Evolutionary conservation across 2,888 invertebrate species (phyloP).

Genomic region (Copidosoma aretas): DNA sequence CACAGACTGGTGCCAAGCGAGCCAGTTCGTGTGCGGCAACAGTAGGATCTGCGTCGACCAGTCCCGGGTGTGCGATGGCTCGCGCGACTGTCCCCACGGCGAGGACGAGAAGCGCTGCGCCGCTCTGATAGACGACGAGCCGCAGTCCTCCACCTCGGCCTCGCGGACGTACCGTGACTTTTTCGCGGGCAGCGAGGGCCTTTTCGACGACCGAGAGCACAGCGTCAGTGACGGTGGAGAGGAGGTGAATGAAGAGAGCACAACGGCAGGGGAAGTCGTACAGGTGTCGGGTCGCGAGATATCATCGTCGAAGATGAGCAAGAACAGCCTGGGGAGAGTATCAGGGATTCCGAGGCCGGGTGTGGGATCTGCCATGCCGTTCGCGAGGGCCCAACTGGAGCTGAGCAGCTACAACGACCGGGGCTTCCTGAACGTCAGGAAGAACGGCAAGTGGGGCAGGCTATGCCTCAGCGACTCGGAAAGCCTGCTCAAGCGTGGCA

Average conservation of each 20-base stretch:
- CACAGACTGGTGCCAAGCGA: constrained; percentile 77
- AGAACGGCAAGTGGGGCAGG: constrained; percentile 80
- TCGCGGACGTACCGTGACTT: constrained; percentile 13
- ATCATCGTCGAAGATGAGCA: constrained; percentile 42
- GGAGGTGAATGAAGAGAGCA: constrained; percentile 16
- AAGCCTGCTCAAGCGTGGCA: constrained; percentile 67
- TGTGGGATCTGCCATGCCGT: constrained; percentile 39
- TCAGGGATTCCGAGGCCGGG: constrained; percentile 43
- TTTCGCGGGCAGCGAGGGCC: constrained; percentile 10
- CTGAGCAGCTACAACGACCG: constrained; percentile 55
- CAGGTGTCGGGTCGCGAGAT: constrained; percentile 50
- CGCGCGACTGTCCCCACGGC: constrained; percentile 74
- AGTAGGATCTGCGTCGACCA: constrained; percentile 74
- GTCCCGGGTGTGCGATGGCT: constrained; percentile 74
- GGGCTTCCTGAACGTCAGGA: constrained; percentile 78
- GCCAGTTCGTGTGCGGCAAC: constrained; percentile 78
- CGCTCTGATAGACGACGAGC: constrained; percentile 56
- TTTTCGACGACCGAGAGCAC: constrained; percentile 2
- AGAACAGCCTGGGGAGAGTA: background rate
- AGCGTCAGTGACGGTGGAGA: constrained; percentile 6
- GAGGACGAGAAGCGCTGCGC: constrained; percentile 80
- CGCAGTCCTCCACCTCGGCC: constrained; percentile 13
- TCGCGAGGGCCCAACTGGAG: constrained; percentile 46
- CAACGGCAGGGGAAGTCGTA: constrained; percentile 26
- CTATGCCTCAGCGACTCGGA: constrained; percentile 75